Conservation (phyloP, 2,797 vertebrate species). For the Chiroxiphia lanceolata region DNA sequence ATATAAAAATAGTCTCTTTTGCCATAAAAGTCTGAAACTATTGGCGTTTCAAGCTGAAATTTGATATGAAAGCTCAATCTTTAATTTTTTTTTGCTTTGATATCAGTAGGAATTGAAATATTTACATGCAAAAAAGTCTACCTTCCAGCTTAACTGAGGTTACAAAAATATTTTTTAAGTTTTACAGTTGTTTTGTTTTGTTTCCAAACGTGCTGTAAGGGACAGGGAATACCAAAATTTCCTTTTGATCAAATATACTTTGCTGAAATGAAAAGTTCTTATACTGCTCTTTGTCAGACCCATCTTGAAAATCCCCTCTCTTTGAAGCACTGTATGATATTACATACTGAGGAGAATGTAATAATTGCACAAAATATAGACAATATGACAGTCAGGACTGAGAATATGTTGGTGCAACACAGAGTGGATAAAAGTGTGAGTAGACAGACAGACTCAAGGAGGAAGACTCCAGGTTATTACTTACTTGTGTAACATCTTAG, state of each 20-base stretch:
- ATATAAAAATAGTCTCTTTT: not conserved
- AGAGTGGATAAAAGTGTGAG: not conserved
- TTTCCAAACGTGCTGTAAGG: not conserved
- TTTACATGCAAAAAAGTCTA: not conserved
- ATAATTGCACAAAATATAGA: not conserved
- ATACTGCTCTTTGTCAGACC: fast-evolving
- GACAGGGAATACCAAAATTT: not conserved
- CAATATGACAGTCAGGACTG: not conserved
- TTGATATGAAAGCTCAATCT: not conserved
- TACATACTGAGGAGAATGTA: not conserved
- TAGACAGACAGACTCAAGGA: not conserved
- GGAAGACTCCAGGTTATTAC: not conserved
- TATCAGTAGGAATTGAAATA: not conserved
- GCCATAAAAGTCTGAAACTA: not conserved
- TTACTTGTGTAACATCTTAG: not conserved
- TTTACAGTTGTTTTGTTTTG: not conserved
- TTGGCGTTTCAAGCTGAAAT: not conserved
- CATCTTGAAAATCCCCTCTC: not conserved
- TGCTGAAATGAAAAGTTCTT: not conserved
- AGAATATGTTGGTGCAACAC: not conserved
- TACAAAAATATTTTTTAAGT: not conserved
- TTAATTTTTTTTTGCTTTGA: not conserved
- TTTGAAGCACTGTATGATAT: not conserved
- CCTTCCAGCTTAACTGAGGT: not conserved
- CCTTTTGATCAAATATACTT: not conserved